phyloP scores from a whole-genome alignment of 2,113 vertebrate genomes.

The Aptenodytes patagonicus region DNA sequence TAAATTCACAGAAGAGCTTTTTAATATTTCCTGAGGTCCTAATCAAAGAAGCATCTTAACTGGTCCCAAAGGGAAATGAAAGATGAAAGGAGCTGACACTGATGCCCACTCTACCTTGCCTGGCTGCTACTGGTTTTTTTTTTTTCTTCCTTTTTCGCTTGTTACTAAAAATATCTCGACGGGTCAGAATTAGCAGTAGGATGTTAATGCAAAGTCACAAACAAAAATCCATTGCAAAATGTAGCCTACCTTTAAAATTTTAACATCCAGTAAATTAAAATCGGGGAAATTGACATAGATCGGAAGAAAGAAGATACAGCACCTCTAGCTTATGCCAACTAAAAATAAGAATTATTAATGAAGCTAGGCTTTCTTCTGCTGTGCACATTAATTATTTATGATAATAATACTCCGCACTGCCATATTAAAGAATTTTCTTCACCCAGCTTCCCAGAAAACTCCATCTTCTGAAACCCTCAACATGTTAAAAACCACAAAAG shows the following conservation, averaged over 20 bases:
- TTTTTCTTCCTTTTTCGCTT: not conserved
- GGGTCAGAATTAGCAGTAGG: constrained; percentile 60
- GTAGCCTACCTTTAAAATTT: constrained; percentile 70
- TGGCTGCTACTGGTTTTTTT: not conserved
- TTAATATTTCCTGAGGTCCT: constrained; percentile 77
- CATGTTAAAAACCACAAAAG: constrained; percentile 79
- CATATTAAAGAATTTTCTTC: constrained; percentile 85
- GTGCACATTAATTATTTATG: constrained; percentile 86
- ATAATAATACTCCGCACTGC: constrained; percentile 81
- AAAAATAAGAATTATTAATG: constrained; percentile 89
- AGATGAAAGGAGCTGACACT: constrained; percentile 72
- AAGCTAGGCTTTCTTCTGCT: constrained; percentile 82
- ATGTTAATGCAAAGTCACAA: constrained; percentile 66
- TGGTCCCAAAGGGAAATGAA: constrained; percentile 71
- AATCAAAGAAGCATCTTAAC: constrained; percentile 78
- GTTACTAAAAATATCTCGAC: constrained; percentile 70
- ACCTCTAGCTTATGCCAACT: constrained; percentile 81
- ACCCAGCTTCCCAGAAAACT: constrained; percentile 80
- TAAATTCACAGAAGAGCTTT: constrained; percentile 69
- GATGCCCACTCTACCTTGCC: constrained; percentile 67
- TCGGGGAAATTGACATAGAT: constrained; percentile 77
- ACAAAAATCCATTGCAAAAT: constrained; percentile 51
- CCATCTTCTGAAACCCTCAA: constrained; percentile 76
- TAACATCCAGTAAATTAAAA: constrained; percentile 76
- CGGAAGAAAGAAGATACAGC: constrained; percentile 78